These are phyloP conservation scores for Rhea pennata DNA, from an alignment of 2,113 vertebrate species.

Conservation along the genomic window DNA sequence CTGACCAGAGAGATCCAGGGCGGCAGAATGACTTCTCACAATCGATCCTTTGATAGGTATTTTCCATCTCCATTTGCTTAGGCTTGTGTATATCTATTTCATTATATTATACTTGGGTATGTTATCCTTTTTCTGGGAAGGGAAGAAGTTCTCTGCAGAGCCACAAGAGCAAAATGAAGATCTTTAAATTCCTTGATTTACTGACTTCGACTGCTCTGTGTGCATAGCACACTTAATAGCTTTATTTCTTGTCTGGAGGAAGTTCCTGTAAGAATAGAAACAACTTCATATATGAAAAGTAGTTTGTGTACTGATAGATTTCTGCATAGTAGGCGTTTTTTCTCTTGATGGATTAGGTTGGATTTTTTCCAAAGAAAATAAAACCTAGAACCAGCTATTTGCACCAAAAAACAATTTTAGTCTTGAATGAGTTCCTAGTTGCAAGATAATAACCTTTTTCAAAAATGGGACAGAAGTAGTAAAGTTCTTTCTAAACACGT, in stretches of 20 bases:
- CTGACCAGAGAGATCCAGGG: conserved; percentile 93
- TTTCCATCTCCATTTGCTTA: background rate
- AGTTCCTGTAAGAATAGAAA: background rate
- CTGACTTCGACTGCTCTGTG: background rate
- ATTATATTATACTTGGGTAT: background rate
- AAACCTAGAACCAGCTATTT: background rate
- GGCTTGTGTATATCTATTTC: background rate
- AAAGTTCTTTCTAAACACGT: background rate
- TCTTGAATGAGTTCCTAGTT: background rate
- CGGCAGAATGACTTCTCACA: conserved; percentile 88
- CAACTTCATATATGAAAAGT: background rate
- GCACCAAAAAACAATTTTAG: background rate
- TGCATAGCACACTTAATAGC: background rate
- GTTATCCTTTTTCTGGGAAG: background rate
- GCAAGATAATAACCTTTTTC: background rate
- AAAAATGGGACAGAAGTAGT: background rate
- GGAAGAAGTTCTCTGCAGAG: background rate
- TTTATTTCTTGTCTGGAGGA: background rate
- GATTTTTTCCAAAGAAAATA: background rate
- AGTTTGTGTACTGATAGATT: background rate
- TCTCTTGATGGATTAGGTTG: background rate
- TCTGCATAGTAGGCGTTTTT: background rate
- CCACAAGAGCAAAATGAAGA: background rate
- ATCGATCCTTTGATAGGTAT: conserved; percentile 94
- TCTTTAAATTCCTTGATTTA: background rate